phyloP scores from a whole-genome alignment of 2,888 invertebrate species.

The Conops quadrifasciatus region DNA sequence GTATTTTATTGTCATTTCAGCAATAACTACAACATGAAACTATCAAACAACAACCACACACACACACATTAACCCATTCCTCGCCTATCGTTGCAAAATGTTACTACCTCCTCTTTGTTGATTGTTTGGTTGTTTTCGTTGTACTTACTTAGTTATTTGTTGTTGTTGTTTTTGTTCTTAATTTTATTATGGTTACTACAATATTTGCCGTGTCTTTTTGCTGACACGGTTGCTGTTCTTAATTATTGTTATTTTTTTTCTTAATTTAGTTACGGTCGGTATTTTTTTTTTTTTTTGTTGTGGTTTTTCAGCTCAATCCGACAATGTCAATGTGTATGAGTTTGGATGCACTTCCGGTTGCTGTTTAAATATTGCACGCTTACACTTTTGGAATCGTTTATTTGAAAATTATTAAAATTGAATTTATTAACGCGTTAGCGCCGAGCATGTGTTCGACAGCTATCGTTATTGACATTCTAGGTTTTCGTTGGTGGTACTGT shows the following conservation, averaged over 20 bases:
- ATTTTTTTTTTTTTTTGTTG: background rate
- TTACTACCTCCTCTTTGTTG: background rate
- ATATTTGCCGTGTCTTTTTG: background rate
- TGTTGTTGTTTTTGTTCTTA: background rate
- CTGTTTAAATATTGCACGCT: too few species aligned
- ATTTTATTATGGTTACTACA: background rate
- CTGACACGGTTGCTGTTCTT: too few species aligned
- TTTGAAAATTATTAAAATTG: too few species aligned
- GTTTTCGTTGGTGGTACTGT: too few species aligned
- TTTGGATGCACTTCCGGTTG: too few species aligned
- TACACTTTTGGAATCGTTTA: too few species aligned
- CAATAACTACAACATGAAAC: background rate
- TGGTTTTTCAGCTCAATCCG: background rate
- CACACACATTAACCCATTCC: background rate
- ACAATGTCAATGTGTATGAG: too few species aligned
- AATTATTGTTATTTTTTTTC: background rate
- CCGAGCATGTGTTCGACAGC: too few species aligned
- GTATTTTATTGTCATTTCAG: background rate
- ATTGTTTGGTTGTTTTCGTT: background rate
- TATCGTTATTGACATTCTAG: too few species aligned
- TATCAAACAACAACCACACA: background rate
- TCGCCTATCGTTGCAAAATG: background rate
- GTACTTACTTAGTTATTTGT: background rate
- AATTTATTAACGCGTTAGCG: too few species aligned
- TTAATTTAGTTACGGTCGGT: background rate